Conservation (phyloP, 2,113 vertebrate genomes). For the Panthera uncia region DNA sequence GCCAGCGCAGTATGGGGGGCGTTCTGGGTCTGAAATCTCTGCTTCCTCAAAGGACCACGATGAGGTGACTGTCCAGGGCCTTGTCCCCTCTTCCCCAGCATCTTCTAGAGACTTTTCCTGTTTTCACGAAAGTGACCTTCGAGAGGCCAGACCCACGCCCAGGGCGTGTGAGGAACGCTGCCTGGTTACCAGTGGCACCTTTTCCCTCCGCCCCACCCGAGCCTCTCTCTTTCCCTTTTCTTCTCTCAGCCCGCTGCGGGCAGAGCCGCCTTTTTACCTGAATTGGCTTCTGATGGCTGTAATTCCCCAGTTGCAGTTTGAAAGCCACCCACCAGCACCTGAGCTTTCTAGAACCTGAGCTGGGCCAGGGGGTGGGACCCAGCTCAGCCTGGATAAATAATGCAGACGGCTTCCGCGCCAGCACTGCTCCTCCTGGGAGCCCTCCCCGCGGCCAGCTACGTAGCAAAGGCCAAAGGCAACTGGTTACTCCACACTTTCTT, state of each 20-base stretch:
- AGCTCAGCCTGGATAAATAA: not conserved
- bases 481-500: constrained; percentile 38
- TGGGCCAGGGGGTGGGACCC: not conserved
- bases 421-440: not conserved
- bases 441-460: not conserved
- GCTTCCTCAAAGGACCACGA: not conserved
- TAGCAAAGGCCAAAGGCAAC: not conserved
- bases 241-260: not conserved
- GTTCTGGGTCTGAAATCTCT: not conserved
- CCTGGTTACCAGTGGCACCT: not conserved
- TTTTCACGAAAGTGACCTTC: not conserved
- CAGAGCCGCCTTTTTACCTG: not conserved
- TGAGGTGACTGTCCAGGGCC: not conserved
- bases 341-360: not conserved
- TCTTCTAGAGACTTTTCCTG: not conserved
- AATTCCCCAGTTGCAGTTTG: not conserved
- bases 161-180: not conserved
- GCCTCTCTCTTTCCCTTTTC: not conserved
- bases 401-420: not conserved
- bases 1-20: not conserved
- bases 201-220: not conserved
- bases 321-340: not conserved
- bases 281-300: not conserved
- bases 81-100: no score
- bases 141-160: not conserved